Conservation (phyloP, 2,797 vertebrate species). For the Cryptoblepharus egeriae region DNA sequence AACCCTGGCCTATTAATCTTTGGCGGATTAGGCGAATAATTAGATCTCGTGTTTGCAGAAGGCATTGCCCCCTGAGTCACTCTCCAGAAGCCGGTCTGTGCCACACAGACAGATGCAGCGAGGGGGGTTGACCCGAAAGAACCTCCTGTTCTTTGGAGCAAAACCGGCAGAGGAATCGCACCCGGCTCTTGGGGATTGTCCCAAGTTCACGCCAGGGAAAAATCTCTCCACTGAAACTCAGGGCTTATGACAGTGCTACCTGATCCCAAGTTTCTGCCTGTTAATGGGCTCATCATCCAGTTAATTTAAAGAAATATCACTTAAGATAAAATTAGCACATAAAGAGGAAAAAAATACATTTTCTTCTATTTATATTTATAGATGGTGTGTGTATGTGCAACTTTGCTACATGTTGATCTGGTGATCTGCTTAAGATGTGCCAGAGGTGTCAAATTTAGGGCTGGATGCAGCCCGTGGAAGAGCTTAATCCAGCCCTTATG, state of each 20-base stretch:
- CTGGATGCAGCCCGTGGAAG: no score
- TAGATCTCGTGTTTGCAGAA: constrained; percentile 19
- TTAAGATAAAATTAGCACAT: neutral
- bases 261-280: neutral
- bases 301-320: neutral
- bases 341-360: no score
- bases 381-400: no score
- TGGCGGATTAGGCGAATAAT: neutral
- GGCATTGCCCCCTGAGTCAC: constrained; percentile 20
- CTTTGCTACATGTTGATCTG: no score
- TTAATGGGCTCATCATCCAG: neutral
- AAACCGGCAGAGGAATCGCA: neutral
- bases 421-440: no score
- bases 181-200: neutral
- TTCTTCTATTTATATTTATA: no score
- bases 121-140: neutral
- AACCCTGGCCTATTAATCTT: neutral
- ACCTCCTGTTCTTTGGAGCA: neutral
- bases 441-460: no score
- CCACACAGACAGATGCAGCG: neutral
- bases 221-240: neutral
- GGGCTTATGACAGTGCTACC: neutral
- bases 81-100: constrained; percentile 21
- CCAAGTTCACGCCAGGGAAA: neutral
- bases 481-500: no score